Percentiles rank a stretch among this genome's conserved stretches.
Conservation (phyloP, 2,888 invertebrate genomes). For the Drosophila phalerata region DNA sequence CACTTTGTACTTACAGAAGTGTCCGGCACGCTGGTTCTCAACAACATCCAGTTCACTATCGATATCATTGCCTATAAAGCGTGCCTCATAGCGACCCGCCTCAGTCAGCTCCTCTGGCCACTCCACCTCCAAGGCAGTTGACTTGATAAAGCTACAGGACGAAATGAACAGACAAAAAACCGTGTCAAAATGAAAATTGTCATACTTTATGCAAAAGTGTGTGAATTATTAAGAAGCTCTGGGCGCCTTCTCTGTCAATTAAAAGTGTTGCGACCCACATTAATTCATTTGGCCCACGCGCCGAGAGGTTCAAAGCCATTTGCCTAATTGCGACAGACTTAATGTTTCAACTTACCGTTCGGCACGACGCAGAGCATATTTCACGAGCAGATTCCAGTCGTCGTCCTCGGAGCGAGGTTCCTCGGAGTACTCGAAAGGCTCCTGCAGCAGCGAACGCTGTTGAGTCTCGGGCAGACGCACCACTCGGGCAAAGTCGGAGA, state of each 20-base stretch:
- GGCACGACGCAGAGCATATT: constrained; percentile 91
- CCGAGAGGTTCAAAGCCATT: constrained; percentile 40
- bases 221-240: constrained; percentile 23
- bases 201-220: constrained; percentile 58
- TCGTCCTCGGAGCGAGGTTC: constrained; percentile 90
- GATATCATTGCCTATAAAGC: constrained; percentile 94
- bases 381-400: constrained; percentile 93
- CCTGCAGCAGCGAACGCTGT: constrained; percentile 89
- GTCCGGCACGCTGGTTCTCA: constrained; percentile 91
- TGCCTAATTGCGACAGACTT: constrained; percentile 54
- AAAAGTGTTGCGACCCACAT: constrained; percentile 49
- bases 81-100: constrained; percentile 90
- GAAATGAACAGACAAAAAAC: constrained; percentile 5
- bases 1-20: constrained; percentile 89
- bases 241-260: constrained; percentile 18
- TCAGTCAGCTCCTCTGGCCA: constrained; percentile 92
- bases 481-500: constrained; percentile 91
- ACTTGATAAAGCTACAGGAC: constrained; percentile 89
- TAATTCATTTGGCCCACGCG: constrained; percentile 51
- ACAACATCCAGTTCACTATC: constrained; percentile 93
- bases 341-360: constrained; percentile 87
- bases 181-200: constrained; percentile 24
- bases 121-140: constrained; percentile 91
- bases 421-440: constrained; percentile 91
- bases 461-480: constrained; percentile 90